Percentiles rank a stretch among this genome's conserved stretches.
Evolutionary conservation across 1,140 invertebrate genomes (phyloP).

Genomic region (Fopius arisanus): DNA sequence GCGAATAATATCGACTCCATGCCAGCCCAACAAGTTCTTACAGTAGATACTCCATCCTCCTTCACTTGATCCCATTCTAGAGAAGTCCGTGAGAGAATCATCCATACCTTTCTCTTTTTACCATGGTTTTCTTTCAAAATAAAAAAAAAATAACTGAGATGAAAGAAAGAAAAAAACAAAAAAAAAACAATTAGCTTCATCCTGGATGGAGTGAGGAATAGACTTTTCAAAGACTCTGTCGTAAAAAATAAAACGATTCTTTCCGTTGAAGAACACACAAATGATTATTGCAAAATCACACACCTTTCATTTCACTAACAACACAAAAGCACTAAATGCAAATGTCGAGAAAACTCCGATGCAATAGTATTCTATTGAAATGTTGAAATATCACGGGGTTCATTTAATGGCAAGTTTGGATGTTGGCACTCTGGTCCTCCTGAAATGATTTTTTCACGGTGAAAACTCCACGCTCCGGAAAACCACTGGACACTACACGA

Average conservation of each 20-base stretch:
- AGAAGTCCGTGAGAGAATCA: conserved; percentile 1
- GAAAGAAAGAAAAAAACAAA: too few relatives aligned
- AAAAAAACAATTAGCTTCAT: not conserved
- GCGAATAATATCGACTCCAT: conserved; percentile 10
- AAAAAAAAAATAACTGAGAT: not conserved
- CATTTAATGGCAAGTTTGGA: not conserved
- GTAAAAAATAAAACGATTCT: not conserved
- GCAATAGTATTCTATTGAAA: not conserved
- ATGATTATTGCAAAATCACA: conserved; percentile 4
- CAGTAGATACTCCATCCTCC: not conserved
- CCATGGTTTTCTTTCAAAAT: not conserved
- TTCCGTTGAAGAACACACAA: not conserved
- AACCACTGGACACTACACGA: conserved; percentile 20
- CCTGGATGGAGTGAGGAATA: not conserved
- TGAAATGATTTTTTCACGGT: conserved; percentile 14
- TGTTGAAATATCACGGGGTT: not conserved
- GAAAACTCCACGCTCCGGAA: conserved; percentile 14
- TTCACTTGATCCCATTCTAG: conserved; percentile 13
- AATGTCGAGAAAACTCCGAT: not conserved
- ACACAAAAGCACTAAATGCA: not conserved
- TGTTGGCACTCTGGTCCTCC: conserved; percentile 26
- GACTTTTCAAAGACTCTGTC: not conserved
- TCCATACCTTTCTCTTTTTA: conserved; percentile 12
- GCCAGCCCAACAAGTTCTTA: not conserved
- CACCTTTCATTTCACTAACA: conserved; percentile 10